phyloP scores from a whole-genome alignment of 2,113 vertebrate genomes.

The Oncorhynchus clarkii region DNA sequence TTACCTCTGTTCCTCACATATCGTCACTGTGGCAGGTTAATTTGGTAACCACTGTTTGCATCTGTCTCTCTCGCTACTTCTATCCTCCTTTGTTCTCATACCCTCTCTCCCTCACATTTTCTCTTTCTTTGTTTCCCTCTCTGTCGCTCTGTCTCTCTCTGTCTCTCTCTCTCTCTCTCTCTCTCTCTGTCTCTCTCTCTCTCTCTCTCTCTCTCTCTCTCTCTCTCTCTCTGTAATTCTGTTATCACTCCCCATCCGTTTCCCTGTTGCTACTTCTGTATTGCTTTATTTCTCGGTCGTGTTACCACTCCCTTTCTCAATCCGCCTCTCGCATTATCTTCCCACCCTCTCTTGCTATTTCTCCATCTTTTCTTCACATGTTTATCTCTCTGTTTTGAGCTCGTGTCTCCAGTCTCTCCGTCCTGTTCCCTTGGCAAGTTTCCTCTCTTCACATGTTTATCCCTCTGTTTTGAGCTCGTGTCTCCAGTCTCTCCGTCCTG shows the following conservation, averaged over 20 bases:
- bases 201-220: not conserved
- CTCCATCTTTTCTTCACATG: not conserved
- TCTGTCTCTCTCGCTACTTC: not conserved
- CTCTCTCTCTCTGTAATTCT: not conserved
- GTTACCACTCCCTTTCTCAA: too few species aligned
- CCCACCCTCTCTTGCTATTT: too few species aligned
- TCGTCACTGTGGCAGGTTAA: constrained; percentile 1
- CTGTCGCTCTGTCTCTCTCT: not conserved
- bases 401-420: not conserved
- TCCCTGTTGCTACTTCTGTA: not conserved
- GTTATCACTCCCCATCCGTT: not conserved
- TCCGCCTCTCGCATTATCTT: too few species aligned
- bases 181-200: not conserved
- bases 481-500: not conserved
- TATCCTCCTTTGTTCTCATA: too few species aligned
- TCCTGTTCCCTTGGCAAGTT: not conserved
- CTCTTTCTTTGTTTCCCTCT: not conserved
- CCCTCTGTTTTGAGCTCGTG: not conserved
- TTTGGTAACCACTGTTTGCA: not conserved
- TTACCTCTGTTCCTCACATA: not conserved
- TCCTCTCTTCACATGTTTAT: not conserved
- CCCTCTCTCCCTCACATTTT: not conserved
- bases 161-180: too few species aligned
- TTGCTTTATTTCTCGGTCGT: too few species aligned
- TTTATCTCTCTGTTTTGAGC: not conserved